Evolutionary conservation across 2,888 invertebrate genomes (phyloP).

Genomic region (Hypselothyrea guttata): DNA sequence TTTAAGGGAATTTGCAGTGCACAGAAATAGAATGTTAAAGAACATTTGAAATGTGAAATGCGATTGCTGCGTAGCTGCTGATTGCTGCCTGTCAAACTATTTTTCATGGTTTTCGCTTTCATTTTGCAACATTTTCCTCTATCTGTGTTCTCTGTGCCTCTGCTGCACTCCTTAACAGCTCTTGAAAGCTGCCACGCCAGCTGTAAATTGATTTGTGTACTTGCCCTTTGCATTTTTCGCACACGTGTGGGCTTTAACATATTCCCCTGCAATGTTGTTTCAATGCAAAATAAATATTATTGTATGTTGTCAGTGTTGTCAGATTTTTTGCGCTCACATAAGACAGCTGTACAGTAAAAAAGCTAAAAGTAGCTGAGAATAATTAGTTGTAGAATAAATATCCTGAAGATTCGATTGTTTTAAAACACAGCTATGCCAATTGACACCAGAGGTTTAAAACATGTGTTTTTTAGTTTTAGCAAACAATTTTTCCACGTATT

Average conservation of each 20-base stretch:
- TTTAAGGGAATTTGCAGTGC: conserved; percentile 27
- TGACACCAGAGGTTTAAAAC: no score
- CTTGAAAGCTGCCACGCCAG: conserved; percentile 11
- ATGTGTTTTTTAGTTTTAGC: no score
- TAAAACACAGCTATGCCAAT: no score
- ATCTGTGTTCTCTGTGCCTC: no score
- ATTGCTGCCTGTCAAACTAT: conserved; percentile 30
- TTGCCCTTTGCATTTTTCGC: conserved; percentile 1
- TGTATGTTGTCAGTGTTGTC: no score
- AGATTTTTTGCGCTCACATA: no score
- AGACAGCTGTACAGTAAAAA: no score
- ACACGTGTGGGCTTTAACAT: background rate
- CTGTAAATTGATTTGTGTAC: conserved; percentile 41
- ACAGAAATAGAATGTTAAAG: conserved; percentile 33
- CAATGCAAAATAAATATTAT: background rate
- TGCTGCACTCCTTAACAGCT: background rate
- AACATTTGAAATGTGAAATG: conserved; percentile 48
- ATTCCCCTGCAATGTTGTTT: background rate
- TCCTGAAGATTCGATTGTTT: no score
- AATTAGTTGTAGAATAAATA: no score
- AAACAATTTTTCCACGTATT: no score
- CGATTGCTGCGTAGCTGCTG: conserved; percentile 24
- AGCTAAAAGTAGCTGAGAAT: no score
- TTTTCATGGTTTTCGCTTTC: conserved; percentile 26
- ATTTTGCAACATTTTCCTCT: background rate